Percentiles rank a stretch among this genome's conserved stretches.
These are phyloP conservation scores for Macroglossus sobrinus DNA, from an alignment of 2,113 vertebrate genomes.

Conservation along the genomic window DNA sequence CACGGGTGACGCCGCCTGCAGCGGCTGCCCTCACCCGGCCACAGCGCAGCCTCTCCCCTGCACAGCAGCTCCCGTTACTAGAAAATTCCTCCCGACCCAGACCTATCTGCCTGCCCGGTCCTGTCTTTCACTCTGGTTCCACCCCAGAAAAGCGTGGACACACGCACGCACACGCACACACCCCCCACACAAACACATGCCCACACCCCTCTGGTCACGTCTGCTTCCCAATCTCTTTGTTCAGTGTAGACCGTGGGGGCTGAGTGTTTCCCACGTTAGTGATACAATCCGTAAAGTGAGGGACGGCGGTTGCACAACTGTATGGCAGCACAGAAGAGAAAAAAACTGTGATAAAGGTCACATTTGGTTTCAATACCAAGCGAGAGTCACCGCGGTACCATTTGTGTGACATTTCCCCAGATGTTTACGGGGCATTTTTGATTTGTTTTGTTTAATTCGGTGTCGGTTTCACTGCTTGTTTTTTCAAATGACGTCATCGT, in stretches of 20 bases:
- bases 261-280: neutral
- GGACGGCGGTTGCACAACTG: neutral
- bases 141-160: neutral
- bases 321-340: neutral
- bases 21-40: accelerated
- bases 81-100: neutral
- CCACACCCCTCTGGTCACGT: neutral
- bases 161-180: neutral
- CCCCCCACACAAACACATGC: neutral
- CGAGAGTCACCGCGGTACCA: neutral
- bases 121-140: neutral
- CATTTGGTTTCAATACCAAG: neutral
- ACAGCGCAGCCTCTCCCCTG: neutral
- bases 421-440: neutral
- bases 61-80: neutral
- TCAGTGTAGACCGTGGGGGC: neutral
- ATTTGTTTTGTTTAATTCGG: neutral
- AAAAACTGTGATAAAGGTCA: neutral
- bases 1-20: neutral
- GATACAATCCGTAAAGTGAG: neutral
- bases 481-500: neutral
- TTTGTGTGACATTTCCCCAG: neutral
- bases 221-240: neutral
- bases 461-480: neutral
- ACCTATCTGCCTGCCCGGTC: neutral